These are phyloP conservation scores for Cheilosia urbana DNA, from an alignment of 2,888 invertebrate species.

Conservation along the genomic window DNA sequence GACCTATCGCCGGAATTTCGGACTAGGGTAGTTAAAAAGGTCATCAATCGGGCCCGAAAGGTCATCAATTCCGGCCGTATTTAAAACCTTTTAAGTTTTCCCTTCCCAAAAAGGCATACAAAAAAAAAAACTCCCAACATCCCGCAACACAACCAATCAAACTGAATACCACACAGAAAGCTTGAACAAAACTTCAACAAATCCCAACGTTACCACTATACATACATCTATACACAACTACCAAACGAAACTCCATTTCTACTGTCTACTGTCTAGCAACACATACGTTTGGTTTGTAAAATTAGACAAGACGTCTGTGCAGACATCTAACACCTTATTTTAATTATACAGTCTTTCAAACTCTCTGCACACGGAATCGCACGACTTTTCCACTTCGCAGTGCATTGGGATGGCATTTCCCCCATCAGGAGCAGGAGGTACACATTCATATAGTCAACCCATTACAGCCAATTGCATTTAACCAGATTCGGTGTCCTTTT, in stretches of 20 bases:
- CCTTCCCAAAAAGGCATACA: too few species aligned
- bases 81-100: too few species aligned
- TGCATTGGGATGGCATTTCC: slow-evolving; percentile 37
- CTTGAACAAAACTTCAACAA: slow-evolving; percentile 18
- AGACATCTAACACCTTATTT: slow-evolving; percentile 72
- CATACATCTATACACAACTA: slow-evolving; percentile 5
- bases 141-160: slow-evolving; percentile 1
- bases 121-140: too few species aligned
- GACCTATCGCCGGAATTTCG: too few species aligned
- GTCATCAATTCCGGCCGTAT: too few species aligned
- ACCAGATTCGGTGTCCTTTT: slow-evolving; percentile 64
- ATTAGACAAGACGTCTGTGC: slow-evolving; percentile 70
- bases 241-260: slow-evolving; percentile 19
- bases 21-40: too few species aligned
- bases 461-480: slow-evolving; percentile 50
- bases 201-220: too few species aligned
- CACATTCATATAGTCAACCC: slow-evolving; percentile 8
- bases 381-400: slow-evolving; percentile 45
- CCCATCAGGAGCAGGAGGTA: slow-evolving; percentile 36
- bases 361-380: slow-evolving; percentile 49
- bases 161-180: slow-evolving; percentile 46
- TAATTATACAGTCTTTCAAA: slow-evolving; percentile 69
- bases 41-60: too few species aligned
- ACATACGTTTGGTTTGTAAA: slow-evolving; percentile 44
- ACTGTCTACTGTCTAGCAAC: slow-evolving; percentile 33